Conservation (phyloP, 2,113 vertebrate genomes). For the Cochlearius cochlearius region DNA sequence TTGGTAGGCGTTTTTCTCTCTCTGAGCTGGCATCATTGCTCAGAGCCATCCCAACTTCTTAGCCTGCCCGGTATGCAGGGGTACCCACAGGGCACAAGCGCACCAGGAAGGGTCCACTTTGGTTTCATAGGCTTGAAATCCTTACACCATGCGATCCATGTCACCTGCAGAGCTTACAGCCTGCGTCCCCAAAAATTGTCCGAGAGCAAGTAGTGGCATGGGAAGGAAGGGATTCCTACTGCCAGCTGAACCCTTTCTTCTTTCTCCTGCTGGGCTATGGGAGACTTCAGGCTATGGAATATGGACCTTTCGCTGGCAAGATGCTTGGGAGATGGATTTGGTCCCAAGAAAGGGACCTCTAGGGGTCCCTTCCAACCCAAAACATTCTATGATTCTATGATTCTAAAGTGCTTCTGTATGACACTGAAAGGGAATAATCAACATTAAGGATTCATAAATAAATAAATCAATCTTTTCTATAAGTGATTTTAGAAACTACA, state of each 20-base stretch:
- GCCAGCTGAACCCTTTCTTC: fast-evolving
- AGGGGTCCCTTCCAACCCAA: no score
- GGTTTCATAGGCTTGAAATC: not conserved
- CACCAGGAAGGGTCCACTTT: no score
- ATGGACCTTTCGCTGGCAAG: not conserved
- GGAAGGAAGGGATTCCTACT: not conserved
- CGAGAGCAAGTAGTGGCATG: fast-evolving
- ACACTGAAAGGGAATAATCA: not conserved
- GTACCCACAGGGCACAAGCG: fast-evolving
- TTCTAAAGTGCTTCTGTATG: not conserved
- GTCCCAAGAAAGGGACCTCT: not conserved
- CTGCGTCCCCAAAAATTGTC: not conserved
- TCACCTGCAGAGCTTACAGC: not conserved
- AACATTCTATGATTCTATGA: no score
- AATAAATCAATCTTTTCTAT: not conserved
- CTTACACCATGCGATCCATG: fast-evolving
- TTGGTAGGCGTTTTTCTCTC: not conserved
- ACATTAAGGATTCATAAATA: not conserved
- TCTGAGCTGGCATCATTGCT: not conserved
- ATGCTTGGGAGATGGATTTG: not conserved
- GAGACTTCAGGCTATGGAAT: not conserved
- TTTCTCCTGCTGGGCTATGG: not conserved
- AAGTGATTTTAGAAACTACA: not conserved
- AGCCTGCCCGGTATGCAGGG: fast-evolving
- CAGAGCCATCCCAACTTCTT: not conserved